A percentile compares a stretch with the other conserved stretches of the same genome.
These are phyloP conservation scores for Lordiphosa collinella DNA, from an alignment of 1,140 invertebrate genomes.

Conservation along the genomic window DNA sequence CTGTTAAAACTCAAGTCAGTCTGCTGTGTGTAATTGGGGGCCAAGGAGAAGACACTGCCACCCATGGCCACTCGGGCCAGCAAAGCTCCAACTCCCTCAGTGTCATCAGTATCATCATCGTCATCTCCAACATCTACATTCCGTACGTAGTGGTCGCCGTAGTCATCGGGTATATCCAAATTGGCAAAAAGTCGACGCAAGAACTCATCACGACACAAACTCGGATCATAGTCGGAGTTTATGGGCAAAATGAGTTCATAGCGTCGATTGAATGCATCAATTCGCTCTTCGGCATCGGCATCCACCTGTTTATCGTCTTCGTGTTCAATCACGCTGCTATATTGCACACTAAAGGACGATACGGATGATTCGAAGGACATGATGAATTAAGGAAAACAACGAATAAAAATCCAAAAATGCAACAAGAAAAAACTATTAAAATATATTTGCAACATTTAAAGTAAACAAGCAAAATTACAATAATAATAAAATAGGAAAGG, in stretches of 20 bases:
- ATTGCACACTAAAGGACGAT: neutral
- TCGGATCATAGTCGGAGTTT: neutral
- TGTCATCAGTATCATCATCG: neutral
- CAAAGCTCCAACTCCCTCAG: neutral
- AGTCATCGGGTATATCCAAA: neutral
- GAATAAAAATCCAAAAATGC: neutral
- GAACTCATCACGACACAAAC: conserved; percentile 25
- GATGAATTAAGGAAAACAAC: neutral
- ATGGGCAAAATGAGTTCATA: conserved; percentile 25
- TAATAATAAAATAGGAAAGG: no score
- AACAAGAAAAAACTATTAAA: neutral
- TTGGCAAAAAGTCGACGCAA: conserved; percentile 9
- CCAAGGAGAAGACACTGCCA: neutral
- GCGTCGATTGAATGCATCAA: neutral
- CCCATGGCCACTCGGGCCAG: neutral
- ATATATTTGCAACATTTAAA: no score
- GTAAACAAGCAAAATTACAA: no score
- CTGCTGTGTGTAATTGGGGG: neutral
- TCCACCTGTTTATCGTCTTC: no score
- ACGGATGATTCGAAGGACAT: neutral
- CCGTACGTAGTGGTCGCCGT: no score
- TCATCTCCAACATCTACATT: no score
- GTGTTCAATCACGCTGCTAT: neutral
- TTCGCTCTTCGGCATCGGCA: neutral
- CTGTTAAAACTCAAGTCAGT: neutral